Evolutionary conservation across 2,113 vertebrate species (phyloP).

Genomic region (Colinus virginianus): DNA sequence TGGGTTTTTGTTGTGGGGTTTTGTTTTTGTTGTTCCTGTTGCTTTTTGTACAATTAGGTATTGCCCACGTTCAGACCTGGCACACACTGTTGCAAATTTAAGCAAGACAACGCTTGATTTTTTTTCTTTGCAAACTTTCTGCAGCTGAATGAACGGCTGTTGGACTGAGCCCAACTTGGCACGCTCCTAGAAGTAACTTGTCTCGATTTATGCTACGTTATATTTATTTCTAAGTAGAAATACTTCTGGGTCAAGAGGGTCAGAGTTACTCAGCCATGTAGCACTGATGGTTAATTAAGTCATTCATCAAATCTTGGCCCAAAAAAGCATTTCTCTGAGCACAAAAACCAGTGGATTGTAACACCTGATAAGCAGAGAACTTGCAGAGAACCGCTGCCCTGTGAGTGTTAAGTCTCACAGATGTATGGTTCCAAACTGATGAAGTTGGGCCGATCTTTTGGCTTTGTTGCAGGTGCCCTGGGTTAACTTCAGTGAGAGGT

Average conservation of each 20-base stretch:
- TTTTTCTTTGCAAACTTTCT: neutral
- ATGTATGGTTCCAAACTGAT: neutral
- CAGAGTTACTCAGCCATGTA: conserved; percentile 25
- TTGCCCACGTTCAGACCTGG: neutral
- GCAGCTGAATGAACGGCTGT: neutral
- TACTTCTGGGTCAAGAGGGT: neutral
- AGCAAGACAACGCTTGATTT: neutral
- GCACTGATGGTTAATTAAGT: conserved; percentile 16
- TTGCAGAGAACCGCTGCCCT: neutral
- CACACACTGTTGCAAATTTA: neutral
- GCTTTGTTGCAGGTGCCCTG: conserved; percentile 16
- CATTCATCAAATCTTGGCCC: conserved; percentile 19
- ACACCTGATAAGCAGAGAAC: neutral
- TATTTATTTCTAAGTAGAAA: neutral
- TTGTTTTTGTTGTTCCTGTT: neutral
- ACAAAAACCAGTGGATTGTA: neutral
- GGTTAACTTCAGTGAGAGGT: conserved; percentile 41
- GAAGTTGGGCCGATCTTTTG: neutral
- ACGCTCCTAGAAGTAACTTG: neutral
- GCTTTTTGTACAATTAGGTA: neutral
- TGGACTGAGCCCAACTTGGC: neutral
- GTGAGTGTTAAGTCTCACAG: neutral
- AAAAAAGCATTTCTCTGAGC: conserved; percentile 41
- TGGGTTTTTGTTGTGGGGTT: neutral
- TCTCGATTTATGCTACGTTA: neutral